Base-by-base conservation (phyloP, 2,888 invertebrate genomes). In the Abscondita cerata region DNA sequence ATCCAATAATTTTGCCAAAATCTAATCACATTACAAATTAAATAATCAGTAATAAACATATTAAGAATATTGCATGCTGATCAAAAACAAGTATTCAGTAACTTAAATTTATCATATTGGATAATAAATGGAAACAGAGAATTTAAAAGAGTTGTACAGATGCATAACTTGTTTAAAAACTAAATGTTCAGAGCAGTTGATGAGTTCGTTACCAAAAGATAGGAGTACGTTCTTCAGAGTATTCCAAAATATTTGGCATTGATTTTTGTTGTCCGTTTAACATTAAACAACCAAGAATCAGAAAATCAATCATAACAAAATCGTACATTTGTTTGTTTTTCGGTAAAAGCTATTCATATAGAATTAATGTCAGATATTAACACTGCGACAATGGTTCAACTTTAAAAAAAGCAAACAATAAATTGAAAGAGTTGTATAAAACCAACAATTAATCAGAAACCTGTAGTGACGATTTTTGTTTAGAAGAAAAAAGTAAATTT, bases 311-410 rank as follows among this genome's bases (percentile, higher is more conserved):
- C 1, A 13, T 52, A 16, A 48, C 48, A 13, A 60, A 55, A 25
- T 38, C 18, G 2, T 60, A 60, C 36, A 60, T 55, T 55, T 9
- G 50, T 11, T 5, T 60, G 55, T 33, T 55, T 59, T 31, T 25
- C 6, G 48, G 36, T n/a, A 46, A 46, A 53, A 12, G 72, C 72
- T 1, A 52, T 72, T 11, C 68, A 72, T 38, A 19, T 71, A 12
- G 70, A 73, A 51, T 19, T 68, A 6, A 70, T 71, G 2, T 53
- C 40, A 6, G 41, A 41, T 41, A 13, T 41, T 4, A 41, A 12
- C 3, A 51, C 51, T 19, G n/a, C n/a, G n/a, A n/a, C n/a, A n/a
- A n/a, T n/a, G n/a, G n/a, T n/a, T n/a, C n/a, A n/a, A n/a, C n/a
- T n/a, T n/a, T n/a, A n/a, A n/a, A n/a, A n/a, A n/a, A 47, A 9